phyloP scores from a whole-genome alignment of 92 coral and sea anemone species.

The Porites rus region DNA sequence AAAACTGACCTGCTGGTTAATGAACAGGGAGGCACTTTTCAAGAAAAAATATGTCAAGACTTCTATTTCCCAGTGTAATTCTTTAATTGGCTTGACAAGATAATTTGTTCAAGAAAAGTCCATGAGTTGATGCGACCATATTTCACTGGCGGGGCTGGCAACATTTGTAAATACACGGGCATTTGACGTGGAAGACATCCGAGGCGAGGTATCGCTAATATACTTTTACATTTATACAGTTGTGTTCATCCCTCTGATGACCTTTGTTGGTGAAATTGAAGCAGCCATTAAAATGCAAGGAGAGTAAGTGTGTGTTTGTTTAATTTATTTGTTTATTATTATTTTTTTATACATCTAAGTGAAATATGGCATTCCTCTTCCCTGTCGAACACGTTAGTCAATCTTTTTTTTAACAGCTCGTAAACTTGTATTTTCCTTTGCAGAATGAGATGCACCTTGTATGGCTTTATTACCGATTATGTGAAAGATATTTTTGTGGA shows the following conservation, averaged over 20 bases:
- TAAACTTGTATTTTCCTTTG: conserved; percentile 6
- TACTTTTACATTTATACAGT: conserved; percentile 42
- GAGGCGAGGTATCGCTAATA: no score
- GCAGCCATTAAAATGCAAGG: conserved; percentile 77
- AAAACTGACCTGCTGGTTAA: no score
- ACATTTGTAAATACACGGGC: no score
- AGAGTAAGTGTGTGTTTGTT: conserved; percentile 64
- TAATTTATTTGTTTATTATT: not conserved
- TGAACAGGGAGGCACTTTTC: no score
- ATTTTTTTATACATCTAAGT: not conserved
- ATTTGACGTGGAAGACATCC: no score
- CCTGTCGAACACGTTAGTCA: not conserved
- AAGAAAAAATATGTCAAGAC: no score
- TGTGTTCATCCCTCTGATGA: conserved; percentile 95
- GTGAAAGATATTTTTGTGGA: conserved; percentile 94
- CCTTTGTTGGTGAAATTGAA: conserved; percentile 91
- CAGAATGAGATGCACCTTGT: conserved; percentile 94
- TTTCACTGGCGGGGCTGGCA: no score
- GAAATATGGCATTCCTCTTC: not conserved
- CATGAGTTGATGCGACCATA: no score
- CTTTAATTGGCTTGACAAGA: no score
- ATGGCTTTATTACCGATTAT: conserved; percentile 97
- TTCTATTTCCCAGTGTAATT: no score
- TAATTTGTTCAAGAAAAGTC: no score
- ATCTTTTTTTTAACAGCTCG: not conserved